These are phyloP conservation scores for Galleria mellonella DNA, from an alignment of 1,140 invertebrate genomes.

Conservation along the genomic window DNA sequence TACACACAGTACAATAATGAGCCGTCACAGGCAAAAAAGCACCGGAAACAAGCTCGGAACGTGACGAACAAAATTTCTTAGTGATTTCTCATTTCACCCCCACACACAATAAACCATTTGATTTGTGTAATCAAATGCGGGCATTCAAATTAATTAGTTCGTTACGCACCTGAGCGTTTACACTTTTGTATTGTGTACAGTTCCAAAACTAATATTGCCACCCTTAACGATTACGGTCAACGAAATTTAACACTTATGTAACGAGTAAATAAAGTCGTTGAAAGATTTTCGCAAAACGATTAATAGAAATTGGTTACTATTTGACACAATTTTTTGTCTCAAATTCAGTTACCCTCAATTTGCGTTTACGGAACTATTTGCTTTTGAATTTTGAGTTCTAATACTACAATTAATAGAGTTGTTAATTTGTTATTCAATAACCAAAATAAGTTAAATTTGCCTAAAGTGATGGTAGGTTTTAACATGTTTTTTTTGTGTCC, in stretches of 20 bases:
- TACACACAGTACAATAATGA: slow-evolving; percentile 37
- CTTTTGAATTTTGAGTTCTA: slow-evolving; percentile 2
- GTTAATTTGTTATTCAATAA: slow-evolving; percentile 6
- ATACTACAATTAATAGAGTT: not conserved
- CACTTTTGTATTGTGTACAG: slow-evolving; percentile 20
- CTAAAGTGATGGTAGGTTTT: slow-evolving; percentile 20
- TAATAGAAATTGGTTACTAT: not conserved
- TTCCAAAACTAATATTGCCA: not conserved
- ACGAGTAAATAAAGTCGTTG: no score
- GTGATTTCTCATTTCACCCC: slow-evolving; percentile 71
- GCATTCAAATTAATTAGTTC: slow-evolving; percentile 71
- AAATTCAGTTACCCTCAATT: slow-evolving; percentile 17
- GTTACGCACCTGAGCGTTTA: slow-evolving; percentile 69
- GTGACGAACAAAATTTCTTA: slow-evolving; percentile 72
- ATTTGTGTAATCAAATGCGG: slow-evolving; percentile 73
- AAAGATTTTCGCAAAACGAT: no score
- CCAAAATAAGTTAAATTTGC: slow-evolving; percentile 7
- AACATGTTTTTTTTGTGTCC: slow-evolving; percentile 7
- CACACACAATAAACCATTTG: slow-evolving; percentile 61
- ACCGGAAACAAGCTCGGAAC: slow-evolving; percentile 60
- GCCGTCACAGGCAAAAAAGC: slow-evolving; percentile 48
- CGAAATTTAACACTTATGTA: no score
- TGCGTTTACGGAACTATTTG: slow-evolving; percentile 6
- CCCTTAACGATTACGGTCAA: no score
- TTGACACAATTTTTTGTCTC: not conserved